Percentiles rank a stretch among this genome's conserved stretches.
These are phyloP conservation scores for Corydoras maculifer DNA, from an alignment of 2,113 vertebrate species.

Conservation along the genomic window DNA sequence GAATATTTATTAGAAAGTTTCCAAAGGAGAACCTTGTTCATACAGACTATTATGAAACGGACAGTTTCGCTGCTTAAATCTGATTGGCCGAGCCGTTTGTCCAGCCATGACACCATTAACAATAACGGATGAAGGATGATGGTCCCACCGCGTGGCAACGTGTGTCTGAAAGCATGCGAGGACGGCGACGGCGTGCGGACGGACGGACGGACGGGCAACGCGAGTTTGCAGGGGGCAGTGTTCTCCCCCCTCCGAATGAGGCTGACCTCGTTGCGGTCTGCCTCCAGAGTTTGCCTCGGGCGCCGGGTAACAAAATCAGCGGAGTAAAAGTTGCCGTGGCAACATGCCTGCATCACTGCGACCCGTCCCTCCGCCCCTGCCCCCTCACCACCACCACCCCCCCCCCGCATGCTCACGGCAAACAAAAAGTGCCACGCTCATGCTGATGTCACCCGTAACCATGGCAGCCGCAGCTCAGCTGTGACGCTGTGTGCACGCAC, in stretches of 20 bases:
- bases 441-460: constrained; percentile 71
- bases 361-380: constrained; percentile 33
- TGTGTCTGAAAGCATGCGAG: no score
- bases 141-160: no score
- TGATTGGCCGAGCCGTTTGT: no score
- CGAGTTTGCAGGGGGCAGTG: no score
- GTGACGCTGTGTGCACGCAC: constrained; percentile 47
- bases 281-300: constrained; percentile 21
- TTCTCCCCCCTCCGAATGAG: not conserved
- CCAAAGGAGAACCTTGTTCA: no score
- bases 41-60: no score
- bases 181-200: no score
- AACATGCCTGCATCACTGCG: constrained; percentile 45
- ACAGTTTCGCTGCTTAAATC: no score
- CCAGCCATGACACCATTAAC: no score
- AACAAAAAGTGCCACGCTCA: constrained; percentile 56
- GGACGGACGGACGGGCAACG: no score
- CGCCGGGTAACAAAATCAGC: constrained; percentile 34
- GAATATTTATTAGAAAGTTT: no score
- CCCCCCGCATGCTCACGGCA: constrained; percentile 36
- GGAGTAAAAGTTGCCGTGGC: constrained; percentile 49
- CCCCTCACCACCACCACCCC: not conserved
- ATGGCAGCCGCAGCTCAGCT: constrained; percentile 56
- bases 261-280: constrained; percentile 15
- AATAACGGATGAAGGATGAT: no score